Evolutionary conservation across 1,140 invertebrate genomes (phyloP).

Genomic region (Drosophila setifemur): DNA sequence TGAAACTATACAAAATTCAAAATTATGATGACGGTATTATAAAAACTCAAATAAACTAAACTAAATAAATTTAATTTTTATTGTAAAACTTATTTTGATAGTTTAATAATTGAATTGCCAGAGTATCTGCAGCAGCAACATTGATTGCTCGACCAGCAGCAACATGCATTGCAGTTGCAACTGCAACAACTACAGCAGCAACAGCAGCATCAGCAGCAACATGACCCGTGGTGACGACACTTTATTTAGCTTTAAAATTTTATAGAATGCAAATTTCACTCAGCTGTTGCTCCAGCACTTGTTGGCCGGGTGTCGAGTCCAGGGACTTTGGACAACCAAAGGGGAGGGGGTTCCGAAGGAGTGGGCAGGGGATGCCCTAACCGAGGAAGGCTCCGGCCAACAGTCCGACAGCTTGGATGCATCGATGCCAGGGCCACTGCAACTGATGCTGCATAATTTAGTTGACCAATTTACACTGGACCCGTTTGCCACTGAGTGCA

Average conservation of each 20-base stretch:
- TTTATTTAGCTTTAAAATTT: slow-evolving; percentile 72
- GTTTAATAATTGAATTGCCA: too few species aligned
- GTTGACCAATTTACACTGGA: slow-evolving; percentile 79
- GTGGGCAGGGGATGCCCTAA: background rate
- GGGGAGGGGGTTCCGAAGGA: background rate
- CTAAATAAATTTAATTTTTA: too few species aligned
- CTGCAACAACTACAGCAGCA: background rate
- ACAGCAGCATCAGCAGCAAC: background rate
- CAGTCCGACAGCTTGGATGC: slow-evolving; percentile 50
- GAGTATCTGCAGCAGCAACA: background rate
- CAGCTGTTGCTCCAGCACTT: slow-evolving; percentile 56
- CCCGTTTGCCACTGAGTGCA: slow-evolving; percentile 69
- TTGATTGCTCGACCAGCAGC: too few species aligned
- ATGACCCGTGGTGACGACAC: slow-evolving; percentile 36
- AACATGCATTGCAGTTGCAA: background rate
- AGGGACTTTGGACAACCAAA: background rate
- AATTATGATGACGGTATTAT: too few species aligned
- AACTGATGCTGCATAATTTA: slow-evolving; percentile 81
- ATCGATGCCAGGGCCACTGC: slow-evolving; percentile 40
- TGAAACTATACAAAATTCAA: too few species aligned
- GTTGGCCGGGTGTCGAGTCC: background rate
- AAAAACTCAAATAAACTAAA: too few species aligned
- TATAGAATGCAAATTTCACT: slow-evolving; percentile 67
- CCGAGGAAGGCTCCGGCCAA: too few species aligned
- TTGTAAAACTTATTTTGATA: too few species aligned